Evolutionary conservation across 2,888 invertebrate genomes (phyloP).

Genomic region (Ceriagrion tenellum): DNA sequence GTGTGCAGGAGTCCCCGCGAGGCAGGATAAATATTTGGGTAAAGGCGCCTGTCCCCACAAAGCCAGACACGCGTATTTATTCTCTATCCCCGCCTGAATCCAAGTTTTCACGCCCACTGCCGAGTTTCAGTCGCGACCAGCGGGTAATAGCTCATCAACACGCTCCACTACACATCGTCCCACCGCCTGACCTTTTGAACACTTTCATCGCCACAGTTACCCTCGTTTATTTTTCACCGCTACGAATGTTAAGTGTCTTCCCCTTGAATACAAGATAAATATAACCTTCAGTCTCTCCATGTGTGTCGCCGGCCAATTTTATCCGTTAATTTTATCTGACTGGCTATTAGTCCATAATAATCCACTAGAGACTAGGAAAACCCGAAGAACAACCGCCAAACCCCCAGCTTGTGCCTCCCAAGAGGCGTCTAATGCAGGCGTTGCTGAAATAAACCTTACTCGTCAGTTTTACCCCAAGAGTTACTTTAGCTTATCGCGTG

Average conservation of each 20-base stretch:
- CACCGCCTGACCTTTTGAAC: not conserved
- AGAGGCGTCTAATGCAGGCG: too few species aligned
- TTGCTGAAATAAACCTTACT: too few species aligned
- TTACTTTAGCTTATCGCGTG: too few species aligned
- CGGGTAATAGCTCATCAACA: not conserved
- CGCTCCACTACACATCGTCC: not conserved
- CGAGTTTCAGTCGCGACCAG: not conserved
- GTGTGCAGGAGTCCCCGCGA: not conserved
- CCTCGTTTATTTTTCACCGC: not conserved
- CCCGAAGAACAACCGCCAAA: too few species aligned
- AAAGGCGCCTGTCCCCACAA: not conserved
- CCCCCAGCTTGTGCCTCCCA: too few species aligned
- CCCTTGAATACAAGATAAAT: not conserved
- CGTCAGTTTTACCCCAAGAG: too few species aligned
- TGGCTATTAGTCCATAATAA: not conserved
- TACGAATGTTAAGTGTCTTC: not conserved
- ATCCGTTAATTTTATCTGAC: not conserved
- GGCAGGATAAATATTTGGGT: constrained; percentile 12
- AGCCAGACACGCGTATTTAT: not conserved
- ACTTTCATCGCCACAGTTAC: not conserved
- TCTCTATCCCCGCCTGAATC: not conserved
- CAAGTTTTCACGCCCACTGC: not conserved
- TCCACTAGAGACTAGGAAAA: too few species aligned
- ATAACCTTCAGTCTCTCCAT: not conserved
- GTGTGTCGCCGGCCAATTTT: not conserved